Conservation (phyloP, 2,113 vertebrate species). For the Rhineura floridana region DNA sequence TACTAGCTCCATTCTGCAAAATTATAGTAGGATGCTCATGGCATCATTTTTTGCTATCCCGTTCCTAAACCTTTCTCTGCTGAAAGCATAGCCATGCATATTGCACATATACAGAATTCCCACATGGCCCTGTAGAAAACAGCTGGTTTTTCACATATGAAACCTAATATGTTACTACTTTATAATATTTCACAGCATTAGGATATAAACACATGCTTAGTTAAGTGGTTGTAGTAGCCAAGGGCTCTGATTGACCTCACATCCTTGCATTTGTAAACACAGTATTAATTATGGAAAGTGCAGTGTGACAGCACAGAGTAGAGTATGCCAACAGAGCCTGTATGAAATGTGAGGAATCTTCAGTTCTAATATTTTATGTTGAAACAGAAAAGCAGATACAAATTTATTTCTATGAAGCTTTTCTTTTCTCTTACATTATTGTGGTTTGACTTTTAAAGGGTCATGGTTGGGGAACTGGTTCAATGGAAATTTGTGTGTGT, state of each 20-base stretch:
- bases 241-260: background rate
- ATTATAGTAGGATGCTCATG: background rate
- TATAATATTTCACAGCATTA: background rate
- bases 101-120: background rate
- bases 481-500: background rate
- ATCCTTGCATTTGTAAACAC: constrained; percentile 20
- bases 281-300: constrained; percentile 31
- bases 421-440: constrained; percentile 4
- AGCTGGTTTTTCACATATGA: background rate
- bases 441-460: constrained; percentile 37
- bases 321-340: constrained; percentile 1
- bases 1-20: background rate
- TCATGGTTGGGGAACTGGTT: background rate
- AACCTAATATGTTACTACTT: background rate
- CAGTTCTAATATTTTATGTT: constrained; percentile 24
- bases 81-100: background rate
- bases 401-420: constrained; percentile 3
- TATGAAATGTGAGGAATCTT: constrained; percentile 1
- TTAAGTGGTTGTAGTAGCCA: background rate
- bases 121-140: background rate
- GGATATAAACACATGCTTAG: background rate
- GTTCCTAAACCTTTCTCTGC: background rate
- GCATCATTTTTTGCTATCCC: background rate
- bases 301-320: constrained; percentile 14
- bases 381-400: background rate